These are phyloP conservation scores for Donacobius atricapilla DNA, from an alignment of 2,113 vertebrate species.

Conservation along the genomic window DNA sequence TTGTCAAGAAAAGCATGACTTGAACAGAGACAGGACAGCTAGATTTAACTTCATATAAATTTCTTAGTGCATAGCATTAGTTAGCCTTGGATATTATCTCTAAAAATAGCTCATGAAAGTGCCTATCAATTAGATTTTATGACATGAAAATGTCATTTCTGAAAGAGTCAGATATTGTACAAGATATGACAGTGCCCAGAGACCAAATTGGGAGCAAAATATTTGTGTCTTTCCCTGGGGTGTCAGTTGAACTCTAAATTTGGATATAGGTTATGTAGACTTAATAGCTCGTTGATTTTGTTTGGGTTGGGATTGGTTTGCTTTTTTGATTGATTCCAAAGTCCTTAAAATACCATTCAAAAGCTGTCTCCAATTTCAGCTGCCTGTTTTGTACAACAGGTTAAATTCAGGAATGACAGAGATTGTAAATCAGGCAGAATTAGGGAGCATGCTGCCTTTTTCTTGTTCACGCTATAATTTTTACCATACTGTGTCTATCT, in stretches of 20 bases:
- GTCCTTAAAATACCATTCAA: not conserved
- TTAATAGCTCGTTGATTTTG: not conserved
- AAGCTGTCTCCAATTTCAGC: not conserved
- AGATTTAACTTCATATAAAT: not conserved
- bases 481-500: not conserved
- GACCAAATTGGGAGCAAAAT: not conserved
- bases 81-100: not conserved
- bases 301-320: not conserved
- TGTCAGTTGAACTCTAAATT: not conserved
- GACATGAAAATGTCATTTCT: slow-evolving; percentile 41
- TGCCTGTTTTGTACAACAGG: not conserved
- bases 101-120: slow-evolving; percentile 12
- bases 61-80: not conserved
- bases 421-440: not conserved
- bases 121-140: not conserved
- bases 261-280: not conserved
- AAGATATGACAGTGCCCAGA: not conserved
- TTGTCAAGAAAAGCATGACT: not conserved
- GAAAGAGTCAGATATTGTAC: not conserved
- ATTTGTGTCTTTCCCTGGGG: not conserved
- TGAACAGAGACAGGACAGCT: not conserved
- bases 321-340: not conserved
- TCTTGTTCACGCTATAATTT: not conserved
- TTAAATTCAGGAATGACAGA: not conserved
- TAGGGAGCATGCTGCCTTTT: not conserved